Base-by-base conservation (phyloP, 2,888 invertebrate genomes). In the Thymelicus sylvestris region DNA sequence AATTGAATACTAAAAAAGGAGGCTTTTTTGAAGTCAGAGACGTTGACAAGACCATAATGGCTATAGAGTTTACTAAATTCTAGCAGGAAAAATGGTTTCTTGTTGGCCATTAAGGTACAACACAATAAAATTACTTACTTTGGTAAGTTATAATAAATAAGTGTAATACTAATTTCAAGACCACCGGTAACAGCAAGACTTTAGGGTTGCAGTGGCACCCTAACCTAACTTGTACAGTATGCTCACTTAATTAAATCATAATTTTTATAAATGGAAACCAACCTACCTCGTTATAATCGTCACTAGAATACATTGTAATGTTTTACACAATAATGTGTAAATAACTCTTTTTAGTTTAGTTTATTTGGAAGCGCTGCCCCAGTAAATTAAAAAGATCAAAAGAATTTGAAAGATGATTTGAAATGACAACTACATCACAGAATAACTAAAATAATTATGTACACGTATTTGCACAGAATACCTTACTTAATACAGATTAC, bases 241-340 rank as follows among this genome's bases (percentile, higher is more conserved):
- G 41, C 39, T 19, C 13, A 50, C 50, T 41, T 57, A n/a, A 0
- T 3, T 8, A 44, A 10, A 24, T 24, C 7, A 6, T 0, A 52
- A 7, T 19, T 52, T 52, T 19, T 52, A 52, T 2, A 15, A 47
- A 47, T 59, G 24, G 12, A 68, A 57, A 73, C 66, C 67, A 52
- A 73, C 67, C 68, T 71, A 92, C 93, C 90, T 94, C 93, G 76
- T 88, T 93, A 72, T 92, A 91, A 81, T 94, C 94, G 72, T 94
- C 94, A 79, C 93, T 93, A 19, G 93, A 92, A 84, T 94, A 94
- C 92, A 93, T 93, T 74, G 78, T 86, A 39, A n/a, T 64, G 12
- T 41, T 65, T 66, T 72, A 52, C 44, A 52, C 39, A 44, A 52
- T 19, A 52, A 19, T 52, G 15, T 52, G 15, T 19, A n/a, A 15